These are phyloP conservation scores for Mus pahari DNA, from an alignment of 2,113 vertebrate genomes.

Conservation along the genomic window DNA sequence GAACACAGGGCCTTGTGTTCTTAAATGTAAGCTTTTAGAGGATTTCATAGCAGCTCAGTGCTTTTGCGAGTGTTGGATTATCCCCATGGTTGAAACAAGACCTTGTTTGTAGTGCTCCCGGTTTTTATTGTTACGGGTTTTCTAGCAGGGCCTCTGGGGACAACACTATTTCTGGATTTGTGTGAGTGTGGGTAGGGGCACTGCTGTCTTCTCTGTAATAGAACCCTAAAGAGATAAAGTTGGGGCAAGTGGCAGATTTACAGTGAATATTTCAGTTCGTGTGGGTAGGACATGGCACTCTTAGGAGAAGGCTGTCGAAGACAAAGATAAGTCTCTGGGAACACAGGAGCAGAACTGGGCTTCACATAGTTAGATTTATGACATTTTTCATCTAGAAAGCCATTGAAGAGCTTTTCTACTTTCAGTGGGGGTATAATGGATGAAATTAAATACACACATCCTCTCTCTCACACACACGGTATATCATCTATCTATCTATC, in stretches of 20 bases:
- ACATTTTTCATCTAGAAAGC: background rate
- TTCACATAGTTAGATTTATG: background rate
- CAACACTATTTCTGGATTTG: background rate
- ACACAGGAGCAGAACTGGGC: background rate
- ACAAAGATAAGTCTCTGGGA: background rate
- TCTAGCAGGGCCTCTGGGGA: background rate
- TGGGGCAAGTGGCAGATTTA: background rate
- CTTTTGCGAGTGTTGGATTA: background rate
- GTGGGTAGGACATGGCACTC: background rate
- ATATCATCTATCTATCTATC: too few relatives aligned
- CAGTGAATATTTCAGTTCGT: background rate
- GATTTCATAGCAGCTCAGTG: background rate
- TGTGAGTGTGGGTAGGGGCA: background rate
- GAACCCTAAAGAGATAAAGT: background rate
- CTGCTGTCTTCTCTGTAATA: background rate
- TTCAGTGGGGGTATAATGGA: background rate
- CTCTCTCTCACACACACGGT: background rate
- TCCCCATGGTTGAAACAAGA: background rate
- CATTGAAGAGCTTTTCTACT: background rate
- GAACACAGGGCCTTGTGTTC: background rate
- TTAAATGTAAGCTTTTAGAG: background rate
- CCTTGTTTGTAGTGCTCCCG: background rate
- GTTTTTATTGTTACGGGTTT: background rate
- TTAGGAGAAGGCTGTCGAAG: background rate
- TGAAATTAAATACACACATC: background rate